Conservation (phyloP, 2,888 invertebrate genomes). For the Theretra japonica region DNA sequence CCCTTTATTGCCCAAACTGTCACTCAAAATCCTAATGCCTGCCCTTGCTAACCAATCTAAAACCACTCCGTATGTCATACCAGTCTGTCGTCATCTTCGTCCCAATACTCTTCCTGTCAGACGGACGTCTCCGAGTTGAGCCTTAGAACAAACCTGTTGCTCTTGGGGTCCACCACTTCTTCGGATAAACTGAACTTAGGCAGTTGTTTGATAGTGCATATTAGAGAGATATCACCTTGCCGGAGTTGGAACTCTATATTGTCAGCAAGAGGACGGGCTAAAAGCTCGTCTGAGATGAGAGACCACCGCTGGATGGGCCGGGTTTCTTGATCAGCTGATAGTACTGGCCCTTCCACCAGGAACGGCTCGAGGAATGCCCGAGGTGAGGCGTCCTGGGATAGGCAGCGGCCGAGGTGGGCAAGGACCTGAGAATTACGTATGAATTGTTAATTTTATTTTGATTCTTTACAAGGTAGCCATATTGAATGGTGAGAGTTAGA, state of each 20-base stretch:
- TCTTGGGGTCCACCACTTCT: constrained; percentile 97
- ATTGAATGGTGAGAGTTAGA: too few relatives aligned
- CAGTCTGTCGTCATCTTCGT: constrained; percentile 63
- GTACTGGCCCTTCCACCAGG: constrained; percentile 92
- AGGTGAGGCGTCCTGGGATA: constrained; percentile 97
- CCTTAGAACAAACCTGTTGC: constrained; percentile 96
- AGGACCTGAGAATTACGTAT: constrained; percentile 83
- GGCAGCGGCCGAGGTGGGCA: constrained; percentile 94
- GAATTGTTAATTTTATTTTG: not conserved
- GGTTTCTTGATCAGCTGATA: constrained; percentile 93
- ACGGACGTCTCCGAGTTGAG: constrained; percentile 98
- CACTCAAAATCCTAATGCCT: not conserved
- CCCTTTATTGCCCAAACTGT: not conserved
- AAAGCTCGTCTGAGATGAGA: constrained; percentile 95
- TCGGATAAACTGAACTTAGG: constrained; percentile 98
- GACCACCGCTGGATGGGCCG: constrained; percentile 97
- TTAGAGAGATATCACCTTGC: constrained; percentile 95
- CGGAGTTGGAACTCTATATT: constrained; percentile 95
- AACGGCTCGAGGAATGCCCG: constrained; percentile 98
- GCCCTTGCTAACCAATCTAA: constrained; percentile 44
- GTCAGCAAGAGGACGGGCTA: constrained; percentile 93
- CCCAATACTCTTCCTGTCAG: constrained; percentile 85
- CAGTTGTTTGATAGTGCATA: constrained; percentile 93
- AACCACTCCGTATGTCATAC: constrained; percentile 73
- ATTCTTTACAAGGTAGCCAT: too few relatives aligned